Evolutionary conservation across 2,888 invertebrate species (phyloP), one percentile per base, ranked within the genome.

Genomic region (Ischnus inquisitorius): DNA sequence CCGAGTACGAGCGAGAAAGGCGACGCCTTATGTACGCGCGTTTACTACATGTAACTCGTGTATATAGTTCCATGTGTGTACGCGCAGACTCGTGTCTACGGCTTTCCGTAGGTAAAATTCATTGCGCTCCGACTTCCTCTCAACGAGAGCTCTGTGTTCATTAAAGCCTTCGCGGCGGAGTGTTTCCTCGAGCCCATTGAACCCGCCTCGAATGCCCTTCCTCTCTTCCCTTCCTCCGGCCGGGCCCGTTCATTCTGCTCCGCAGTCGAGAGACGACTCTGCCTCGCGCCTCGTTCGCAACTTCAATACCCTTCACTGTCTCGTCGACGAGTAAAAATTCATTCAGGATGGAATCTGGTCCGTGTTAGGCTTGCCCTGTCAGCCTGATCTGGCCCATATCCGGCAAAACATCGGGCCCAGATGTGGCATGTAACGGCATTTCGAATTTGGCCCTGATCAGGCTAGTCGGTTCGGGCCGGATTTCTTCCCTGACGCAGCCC

Each of bases 91-190:
- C 67, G 6, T 22, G 3, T 22, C 39, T 34, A 10, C 14, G 5
- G 14, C 12, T 28, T 25, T 60, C 19, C 12, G 48, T n/a, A 46
- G 62, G 22, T 75, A 62, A 57, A 51, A 64, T 64, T 51, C 64
- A 28, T 34, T 19, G 25, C 16, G 46, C 74, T 75, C 68, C 68
- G 19, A 28, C 80, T 75, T 81, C 75, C 75, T 75, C 69, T 81
- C 80, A 69, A 34, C 80, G 68, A 80, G 79, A 68, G 57, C 16
- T n/a, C n/a, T 46, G 62, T 19, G 83, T 79, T 79, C 79, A 83
- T 80, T 75, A 79, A 75, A 76, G n/a, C n/a, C 75, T 80, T 54
- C 19, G 68, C 25, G 22, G 43, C 16, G 43, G 67, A 67, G 74
- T 41, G 46, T 60, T 34, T 80, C 67, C 41, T 57, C 67, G 75